Conservation (phyloP, 2,797 vertebrate species). For the Natrix natrix region DNA sequence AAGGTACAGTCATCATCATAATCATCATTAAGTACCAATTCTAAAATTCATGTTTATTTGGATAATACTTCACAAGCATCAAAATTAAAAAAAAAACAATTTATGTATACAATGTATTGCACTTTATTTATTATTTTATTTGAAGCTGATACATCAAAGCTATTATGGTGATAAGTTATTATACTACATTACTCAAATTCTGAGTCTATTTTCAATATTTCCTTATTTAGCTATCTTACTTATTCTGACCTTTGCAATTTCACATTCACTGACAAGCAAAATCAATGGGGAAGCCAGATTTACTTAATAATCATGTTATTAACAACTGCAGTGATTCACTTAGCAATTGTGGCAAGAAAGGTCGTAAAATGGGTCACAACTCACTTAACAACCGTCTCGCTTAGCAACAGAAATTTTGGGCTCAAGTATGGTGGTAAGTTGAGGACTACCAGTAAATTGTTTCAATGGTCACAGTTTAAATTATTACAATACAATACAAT, state of each 20-base stretch:
- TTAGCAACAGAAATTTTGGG: neutral
- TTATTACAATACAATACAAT: no score
- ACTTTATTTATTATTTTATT: neutral
- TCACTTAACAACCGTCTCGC: neutral
- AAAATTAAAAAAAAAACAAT: neutral
- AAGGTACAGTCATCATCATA: neutral
- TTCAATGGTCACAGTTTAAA: slow-evolving; percentile 16
- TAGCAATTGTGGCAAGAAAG: neutral
- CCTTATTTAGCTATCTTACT: neutral
- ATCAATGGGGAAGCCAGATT: neutral
- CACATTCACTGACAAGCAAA: neutral
- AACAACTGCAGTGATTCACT: neutral
- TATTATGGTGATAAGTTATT: neutral
- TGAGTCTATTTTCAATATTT: neutral
- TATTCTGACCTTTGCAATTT: neutral
- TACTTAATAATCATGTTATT: neutral
- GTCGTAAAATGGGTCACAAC: neutral
- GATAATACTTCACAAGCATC: neutral
- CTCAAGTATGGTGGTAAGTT: neutral
- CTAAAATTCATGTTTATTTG: neutral
- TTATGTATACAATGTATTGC: no score
- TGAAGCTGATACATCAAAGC: neutral
- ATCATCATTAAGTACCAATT: neutral
- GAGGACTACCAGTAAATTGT: neutral
- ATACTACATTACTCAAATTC: neutral